Evolutionary conservation across 2,888 invertebrate genomes (phyloP).

Genomic region (Amphipyra berbera): DNA sequence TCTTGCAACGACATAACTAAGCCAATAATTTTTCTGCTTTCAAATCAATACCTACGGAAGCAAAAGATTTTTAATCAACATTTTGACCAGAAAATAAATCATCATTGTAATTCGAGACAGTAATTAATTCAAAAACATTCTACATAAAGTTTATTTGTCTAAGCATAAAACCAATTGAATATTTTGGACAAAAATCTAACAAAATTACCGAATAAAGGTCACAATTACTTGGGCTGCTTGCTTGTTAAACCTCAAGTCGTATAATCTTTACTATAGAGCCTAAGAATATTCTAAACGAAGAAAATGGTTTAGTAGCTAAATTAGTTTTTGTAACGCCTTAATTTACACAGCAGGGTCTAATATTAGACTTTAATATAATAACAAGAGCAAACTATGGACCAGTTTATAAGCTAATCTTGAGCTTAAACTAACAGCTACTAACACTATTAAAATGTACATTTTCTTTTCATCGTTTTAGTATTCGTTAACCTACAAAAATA

Average conservation of each 20-base stretch:
- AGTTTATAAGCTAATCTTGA: slow-evolving; percentile 11
- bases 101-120: too few relatives aligned
- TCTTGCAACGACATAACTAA: too few relatives aligned
- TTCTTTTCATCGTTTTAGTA: too few relatives aligned
- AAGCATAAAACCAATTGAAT: slow-evolving; percentile 20
- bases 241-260: slow-evolving; percentile 35
- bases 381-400: slow-evolving; percentile 7
- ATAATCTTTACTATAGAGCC: slow-evolving; percentile 33
- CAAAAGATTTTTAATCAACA: too few relatives aligned
- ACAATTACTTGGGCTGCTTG: slow-evolving; percentile 15
- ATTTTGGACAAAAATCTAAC: slow-evolving; percentile 12
- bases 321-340: slow-evolving; percentile 19
- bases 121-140: neutral
- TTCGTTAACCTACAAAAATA: too few relatives aligned
- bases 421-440: too few relatives aligned
- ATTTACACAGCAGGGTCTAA: slow-evolving; percentile 10
- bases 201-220: slow-evolving; percentile 32
- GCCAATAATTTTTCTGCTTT: too few relatives aligned
- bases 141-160: slow-evolving; percentile 10
- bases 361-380: slow-evolving; percentile 11
- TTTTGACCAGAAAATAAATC: too few relatives aligned
- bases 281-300: slow-evolving; percentile 36
- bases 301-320: slow-evolving; percentile 28
- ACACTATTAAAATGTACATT: too few relatives aligned
- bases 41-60: too few relatives aligned